phyloP scores from a whole-genome alignment of 2,797 vertebrate species.

The Sciurus carolinensis region DNA sequence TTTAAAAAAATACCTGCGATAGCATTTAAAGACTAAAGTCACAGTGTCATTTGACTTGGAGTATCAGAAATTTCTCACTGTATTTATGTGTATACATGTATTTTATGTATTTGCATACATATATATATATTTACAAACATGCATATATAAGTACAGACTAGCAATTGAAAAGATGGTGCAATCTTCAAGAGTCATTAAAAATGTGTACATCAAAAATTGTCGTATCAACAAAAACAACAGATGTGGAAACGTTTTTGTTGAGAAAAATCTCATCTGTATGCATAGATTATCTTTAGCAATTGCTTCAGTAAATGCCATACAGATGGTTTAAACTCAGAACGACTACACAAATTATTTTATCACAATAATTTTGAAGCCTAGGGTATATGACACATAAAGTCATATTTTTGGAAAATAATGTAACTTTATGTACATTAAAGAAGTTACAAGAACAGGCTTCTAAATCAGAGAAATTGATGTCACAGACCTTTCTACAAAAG shows the following conservation, averaged over 20 bases:
- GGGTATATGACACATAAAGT: background rate
- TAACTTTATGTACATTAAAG: conserved; percentile 16
- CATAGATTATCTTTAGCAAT: conserved; percentile 63
- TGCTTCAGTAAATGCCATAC: conserved; percentile 72
- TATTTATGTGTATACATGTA: background rate
- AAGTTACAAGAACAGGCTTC: background rate
- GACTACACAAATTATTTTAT: conserved; percentile 66
- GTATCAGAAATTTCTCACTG: background rate
- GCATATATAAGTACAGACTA: background rate
- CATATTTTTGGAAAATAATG: conserved; percentile 32
- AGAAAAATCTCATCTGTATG: conserved; percentile 79
- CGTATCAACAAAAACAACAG: conserved; percentile 82
- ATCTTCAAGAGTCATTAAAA: conserved; percentile 73
- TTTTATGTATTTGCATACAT: background rate
- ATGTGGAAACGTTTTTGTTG: conserved; percentile 76
- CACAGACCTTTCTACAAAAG: background rate
- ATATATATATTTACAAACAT: background rate
- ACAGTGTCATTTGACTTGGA: background rate
- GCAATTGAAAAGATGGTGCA: conserved; percentile 55
- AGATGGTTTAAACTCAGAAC: conserved; percentile 75
- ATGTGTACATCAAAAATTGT: conserved; percentile 75
- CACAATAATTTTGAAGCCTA: conserved; percentile 65
- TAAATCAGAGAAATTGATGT: background rate
- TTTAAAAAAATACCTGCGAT: conserved; percentile 32
- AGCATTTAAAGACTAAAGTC: conserved; percentile 48